Evolutionary conservation across 1,140 invertebrate genomes (phyloP), one percentile per base, ranked within the genome.

Genomic region (Idris sp.): DNA sequence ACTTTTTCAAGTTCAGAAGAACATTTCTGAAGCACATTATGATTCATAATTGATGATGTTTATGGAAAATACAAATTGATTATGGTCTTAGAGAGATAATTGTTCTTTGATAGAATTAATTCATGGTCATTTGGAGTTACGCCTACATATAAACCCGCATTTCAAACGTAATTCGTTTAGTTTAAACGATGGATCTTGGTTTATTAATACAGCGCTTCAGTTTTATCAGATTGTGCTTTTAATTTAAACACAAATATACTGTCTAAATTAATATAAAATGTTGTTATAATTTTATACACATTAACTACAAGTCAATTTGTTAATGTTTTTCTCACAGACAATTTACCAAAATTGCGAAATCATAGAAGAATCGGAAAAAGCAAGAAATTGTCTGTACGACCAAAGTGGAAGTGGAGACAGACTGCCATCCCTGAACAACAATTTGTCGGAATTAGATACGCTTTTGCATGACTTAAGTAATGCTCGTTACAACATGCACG

Each of bases 391-490:
- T 56, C 14, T 64, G 19, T 83, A 80, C 35, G 69, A 74, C 15
- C 81, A 82, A 67, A 61, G 41, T 54, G 72, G 61, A 19, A 69
- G 65, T 5, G 77, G 79, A 10, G 81, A 82, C 2, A 89, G 88
- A 77, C 86, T 88, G 80, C 89, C 89, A 15, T 89, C 89, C 1
- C 88, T 92, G 15, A 92, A 92, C 78, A 93, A 92, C 31, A 97
- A 97, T 86, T 89, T 97, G 14, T 96, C 95, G 0, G 96, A 98
- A 88, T 84, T 98, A 78, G 96, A 98, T 85, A 95, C 93, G 15
- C 89, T 98, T 36, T 89, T 98, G 49, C 92, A 97, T 82, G 96
- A 98, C 86, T 89, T 98, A 65, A 97, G 96, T 88, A 93, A 94
- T 78, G 93, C 94, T 0, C 91, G 93, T 48, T 96, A 95, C 80